Evolutionary conservation across 2,888 invertebrate species (phyloP).

Genomic region (Spisula subtruncata): DNA sequence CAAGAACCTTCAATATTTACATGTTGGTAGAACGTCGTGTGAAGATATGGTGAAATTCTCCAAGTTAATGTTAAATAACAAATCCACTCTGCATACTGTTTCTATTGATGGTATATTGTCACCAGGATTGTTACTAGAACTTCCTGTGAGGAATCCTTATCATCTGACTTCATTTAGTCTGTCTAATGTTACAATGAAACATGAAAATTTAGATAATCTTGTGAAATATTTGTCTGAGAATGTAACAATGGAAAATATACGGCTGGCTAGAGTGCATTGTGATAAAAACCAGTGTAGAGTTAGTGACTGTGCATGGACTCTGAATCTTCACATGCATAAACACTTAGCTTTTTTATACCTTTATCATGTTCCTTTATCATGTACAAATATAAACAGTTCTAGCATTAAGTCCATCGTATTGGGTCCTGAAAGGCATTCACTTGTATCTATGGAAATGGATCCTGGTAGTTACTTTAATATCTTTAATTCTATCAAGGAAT

Average conservation of each 20-base stretch:
- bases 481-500: neutral
- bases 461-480: too few relatives aligned
- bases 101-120: neutral
- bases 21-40: neutral
- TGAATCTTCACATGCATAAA: neutral
- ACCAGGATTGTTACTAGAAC: neutral
- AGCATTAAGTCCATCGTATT: neutral
- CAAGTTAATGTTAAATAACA: neutral
- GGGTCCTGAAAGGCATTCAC: neutral
- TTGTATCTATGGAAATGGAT: too few relatives aligned
- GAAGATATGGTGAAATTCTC: neutral
- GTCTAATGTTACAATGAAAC: neutral
- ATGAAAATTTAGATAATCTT: neutral
- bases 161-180: conserved; percentile 2
- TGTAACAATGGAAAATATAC: neutral
- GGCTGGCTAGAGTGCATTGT: neutral
- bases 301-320: neutral
- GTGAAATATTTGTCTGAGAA: neutral
- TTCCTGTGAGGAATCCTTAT: neutral
- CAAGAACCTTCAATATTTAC: neutral
- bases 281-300: neutral
- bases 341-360: neutral
- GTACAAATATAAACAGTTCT: neutral
- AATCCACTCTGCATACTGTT: conserved; percentile 20
- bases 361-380: neutral